phyloP scores from a whole-genome alignment of 35 echinoderm and acorn worm species.

The Hemicentrotus pulcherrimus region DNA sequence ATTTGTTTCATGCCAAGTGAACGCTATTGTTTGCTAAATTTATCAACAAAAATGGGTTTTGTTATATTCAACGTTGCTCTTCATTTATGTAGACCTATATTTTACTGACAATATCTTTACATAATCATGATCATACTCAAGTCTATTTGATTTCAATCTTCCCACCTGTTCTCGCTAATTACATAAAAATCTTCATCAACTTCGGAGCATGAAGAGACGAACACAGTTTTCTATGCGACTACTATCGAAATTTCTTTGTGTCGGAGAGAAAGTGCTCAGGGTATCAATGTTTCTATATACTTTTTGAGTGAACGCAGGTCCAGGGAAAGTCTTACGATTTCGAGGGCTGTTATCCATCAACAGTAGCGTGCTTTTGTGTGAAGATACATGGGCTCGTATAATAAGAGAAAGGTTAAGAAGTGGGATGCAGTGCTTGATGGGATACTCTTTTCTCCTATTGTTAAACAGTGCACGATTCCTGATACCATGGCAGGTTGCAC shows the following conservation, averaged over 20 bases:
- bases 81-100: too few relatives aligned
- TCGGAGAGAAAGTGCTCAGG: background rate
- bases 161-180: too few relatives aligned
- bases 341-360: background rate
- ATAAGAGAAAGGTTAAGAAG: background rate
- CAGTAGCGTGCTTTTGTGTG: background rate
- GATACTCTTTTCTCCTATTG: too few relatives aligned
- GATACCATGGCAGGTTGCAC: too few relatives aligned
- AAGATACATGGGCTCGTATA: background rate
- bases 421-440: background rate
- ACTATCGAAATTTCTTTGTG: background rate
- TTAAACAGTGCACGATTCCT: too few relatives aligned
- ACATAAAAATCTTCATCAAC: background rate
- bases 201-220: background rate
- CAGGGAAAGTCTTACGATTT: background rate
- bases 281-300: background rate
- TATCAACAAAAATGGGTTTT: too few relatives aligned
- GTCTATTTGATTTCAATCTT: too few relatives aligned
- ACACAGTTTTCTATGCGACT: background rate
- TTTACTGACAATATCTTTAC: too few relatives aligned
- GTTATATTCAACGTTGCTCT: too few relatives aligned
- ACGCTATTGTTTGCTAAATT: too few relatives aligned
- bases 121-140: too few relatives aligned
- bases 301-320: background rate
- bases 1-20: too few relatives aligned